Percentiles rank a stretch among this genome's conserved stretches.
These are phyloP conservation scores for Acanthopagrus latus DNA, from an alignment of 2,797 vertebrate species.

Conservation along the genomic window DNA sequence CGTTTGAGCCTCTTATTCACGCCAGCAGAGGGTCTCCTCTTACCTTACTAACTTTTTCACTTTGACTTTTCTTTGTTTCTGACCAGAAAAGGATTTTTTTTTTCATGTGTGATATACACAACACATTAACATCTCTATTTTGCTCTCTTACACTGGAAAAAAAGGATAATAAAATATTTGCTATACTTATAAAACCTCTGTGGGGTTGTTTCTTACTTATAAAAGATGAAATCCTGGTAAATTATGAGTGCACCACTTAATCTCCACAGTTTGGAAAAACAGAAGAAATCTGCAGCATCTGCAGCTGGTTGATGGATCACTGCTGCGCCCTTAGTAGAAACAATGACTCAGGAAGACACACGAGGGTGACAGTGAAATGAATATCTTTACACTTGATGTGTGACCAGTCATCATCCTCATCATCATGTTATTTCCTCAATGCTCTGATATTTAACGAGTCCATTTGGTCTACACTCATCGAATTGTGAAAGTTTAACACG, in stretches of 20 bases:
- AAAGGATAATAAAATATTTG: no score
- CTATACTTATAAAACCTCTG: not conserved
- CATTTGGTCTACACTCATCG: not conserved
- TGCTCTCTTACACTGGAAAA: no score
- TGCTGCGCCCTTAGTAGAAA: not conserved
- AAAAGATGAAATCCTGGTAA: not conserved
- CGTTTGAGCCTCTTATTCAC: not conserved
- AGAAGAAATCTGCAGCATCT: not conserved
- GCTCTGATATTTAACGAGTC: not conserved
- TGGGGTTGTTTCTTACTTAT: not conserved
- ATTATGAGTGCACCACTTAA: not conserved
- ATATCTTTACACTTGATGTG: conserved; percentile 5
- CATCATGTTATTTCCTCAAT: not conserved
- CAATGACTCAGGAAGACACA: not conserved
- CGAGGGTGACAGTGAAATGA: not conserved
- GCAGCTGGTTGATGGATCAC: not conserved
- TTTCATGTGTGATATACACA: no score
- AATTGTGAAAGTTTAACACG: not conserved
- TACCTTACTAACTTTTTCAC: not conserved
- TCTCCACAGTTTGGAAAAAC: not conserved
- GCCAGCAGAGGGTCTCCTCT: not conserved
- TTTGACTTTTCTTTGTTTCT: not conserved
- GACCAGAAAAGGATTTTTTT: not conserved
- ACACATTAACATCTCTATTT: no score
- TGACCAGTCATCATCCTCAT: not conserved